phyloP scores from a whole-genome alignment of 2,888 invertebrate species.

The Hirtodrosophila alboralis region DNA sequence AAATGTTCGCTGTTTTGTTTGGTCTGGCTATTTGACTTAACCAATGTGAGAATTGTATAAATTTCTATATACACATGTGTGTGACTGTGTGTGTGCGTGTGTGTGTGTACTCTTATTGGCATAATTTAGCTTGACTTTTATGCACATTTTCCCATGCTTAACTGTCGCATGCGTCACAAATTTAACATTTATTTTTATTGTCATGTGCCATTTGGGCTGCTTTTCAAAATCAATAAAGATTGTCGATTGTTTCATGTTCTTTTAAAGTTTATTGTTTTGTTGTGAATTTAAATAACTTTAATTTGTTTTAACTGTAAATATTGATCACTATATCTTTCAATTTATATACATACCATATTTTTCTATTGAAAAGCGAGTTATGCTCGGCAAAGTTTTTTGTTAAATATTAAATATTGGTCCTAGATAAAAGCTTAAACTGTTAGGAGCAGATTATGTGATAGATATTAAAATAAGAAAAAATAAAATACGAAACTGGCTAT shows the following conservation, averaged over 20 bases:
- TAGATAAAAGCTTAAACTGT: too few species aligned
- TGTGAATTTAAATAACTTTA: too few species aligned
- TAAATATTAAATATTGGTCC: too few species aligned
- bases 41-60: constrained; percentile 16
- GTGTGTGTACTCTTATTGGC: constrained; percentile 41
- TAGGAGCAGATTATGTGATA: too few species aligned
- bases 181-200: constrained; percentile 68
- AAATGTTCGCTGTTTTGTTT: constrained; percentile 64
- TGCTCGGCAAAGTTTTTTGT: too few species aligned
- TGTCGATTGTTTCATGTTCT: constrained; percentile 9
- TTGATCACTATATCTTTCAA: too few species aligned
- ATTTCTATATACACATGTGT: too few species aligned
- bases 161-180: constrained; percentile 68
- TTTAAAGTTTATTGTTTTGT: neutral
- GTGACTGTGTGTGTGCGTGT: constrained; percentile 2
- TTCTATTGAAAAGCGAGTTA: too few species aligned
- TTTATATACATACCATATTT: too few species aligned
- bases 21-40: constrained; percentile 28
- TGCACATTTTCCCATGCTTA: constrained; percentile 41
- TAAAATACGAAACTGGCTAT: too few species aligned
- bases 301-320: too few species aligned
- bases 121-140: constrained; percentile 55
- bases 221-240: constrained; percentile 35
- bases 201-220: constrained; percentile 35
- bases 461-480: too few species aligned